Evolutionary conservation across 30 jellyfish, hydroid and myxozoan species (phyloP).

Genomic region (Kudoa iwatai): DNA sequence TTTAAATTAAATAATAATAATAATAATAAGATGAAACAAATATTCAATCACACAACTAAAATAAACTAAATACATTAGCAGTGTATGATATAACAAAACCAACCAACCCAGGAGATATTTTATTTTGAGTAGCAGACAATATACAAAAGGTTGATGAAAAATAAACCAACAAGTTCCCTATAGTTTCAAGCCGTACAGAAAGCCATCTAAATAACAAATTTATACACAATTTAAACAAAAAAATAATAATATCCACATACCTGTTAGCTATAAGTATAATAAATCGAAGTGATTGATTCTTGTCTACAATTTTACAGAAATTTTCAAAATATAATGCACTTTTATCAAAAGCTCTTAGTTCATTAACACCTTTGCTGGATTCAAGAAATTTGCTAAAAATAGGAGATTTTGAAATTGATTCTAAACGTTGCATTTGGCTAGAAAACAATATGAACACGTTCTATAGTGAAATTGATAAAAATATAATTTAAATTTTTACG

Average conservation of each 20-base stretch:
- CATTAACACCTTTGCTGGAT: constrained; percentile 47
- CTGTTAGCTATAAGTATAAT: constrained; percentile 34
- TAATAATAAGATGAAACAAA: constrained; percentile 1
- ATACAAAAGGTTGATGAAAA: constrained; percentile 44
- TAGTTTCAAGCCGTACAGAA: constrained; percentile 61
- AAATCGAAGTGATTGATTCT: constrained; percentile 25
- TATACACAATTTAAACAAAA: background rate
- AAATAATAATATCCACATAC: constrained; percentile 3
- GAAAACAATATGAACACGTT: constrained; percentile 86
- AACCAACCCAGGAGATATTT: constrained; percentile 39
- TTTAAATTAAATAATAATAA: no score
- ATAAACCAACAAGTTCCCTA: constrained; percentile 32
- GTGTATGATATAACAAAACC: constrained; percentile 57
- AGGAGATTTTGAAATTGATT: constrained; percentile 50
- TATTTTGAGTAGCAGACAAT: constrained; percentile 7
- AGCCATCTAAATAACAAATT: constrained; percentile 30
- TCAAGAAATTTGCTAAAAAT: constrained; percentile 48
- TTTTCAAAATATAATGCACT: constrained; percentile 11
- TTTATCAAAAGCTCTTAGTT: constrained; percentile 24
- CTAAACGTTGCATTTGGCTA: constrained; percentile 53
- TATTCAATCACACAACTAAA: background rate
- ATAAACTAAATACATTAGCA: constrained; percentile 10
- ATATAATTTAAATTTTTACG: background rate
- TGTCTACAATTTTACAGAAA: constrained; percentile 16
- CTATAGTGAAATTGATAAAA: background rate